Evolutionary conservation across 1,140 invertebrate species (phyloP).

Genomic region (Lepidurus packardi): DNA sequence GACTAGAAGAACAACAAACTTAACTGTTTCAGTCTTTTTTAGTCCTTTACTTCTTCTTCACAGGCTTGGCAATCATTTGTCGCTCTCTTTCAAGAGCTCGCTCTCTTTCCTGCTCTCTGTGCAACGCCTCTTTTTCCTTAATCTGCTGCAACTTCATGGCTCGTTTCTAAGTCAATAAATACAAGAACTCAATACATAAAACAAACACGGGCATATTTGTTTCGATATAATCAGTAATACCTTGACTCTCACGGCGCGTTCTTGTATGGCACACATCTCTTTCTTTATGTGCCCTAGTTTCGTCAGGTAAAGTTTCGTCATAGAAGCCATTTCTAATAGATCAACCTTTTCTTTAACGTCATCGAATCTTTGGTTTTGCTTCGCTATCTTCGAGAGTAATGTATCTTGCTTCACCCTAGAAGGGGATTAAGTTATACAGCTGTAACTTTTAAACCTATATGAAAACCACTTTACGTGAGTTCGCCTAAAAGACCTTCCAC

Average conservation of each 20-base stretch:
- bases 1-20: constrained; percentile 15
- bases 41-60: constrained; percentile 29
- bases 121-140: constrained; percentile 45
- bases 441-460: constrained; percentile 25
- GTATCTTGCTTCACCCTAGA: constrained; percentile 35
- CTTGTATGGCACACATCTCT: constrained; percentile 37
- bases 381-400: constrained; percentile 36
- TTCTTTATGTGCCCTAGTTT: constrained; percentile 37
- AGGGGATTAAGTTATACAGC: not conserved
- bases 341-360: constrained; percentile 30
- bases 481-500: constrained; percentile 35
- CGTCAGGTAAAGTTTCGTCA: constrained; percentile 36
- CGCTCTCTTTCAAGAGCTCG: constrained; percentile 43
- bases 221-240: constrained; percentile 30
- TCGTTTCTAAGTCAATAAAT: too few species aligned
- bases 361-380: constrained; percentile 37
- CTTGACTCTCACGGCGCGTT: constrained; percentile 37
- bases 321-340: constrained; percentile 34
- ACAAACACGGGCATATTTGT: not conserved
- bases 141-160: constrained; percentile 44
- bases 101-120: constrained; percentile 43
- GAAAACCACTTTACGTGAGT: constrained; percentile 36
- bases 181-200: not conserved
- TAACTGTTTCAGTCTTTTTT: not conserved
- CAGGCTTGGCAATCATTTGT: constrained; percentile 43